Base-by-base conservation (phyloP, 2,888 invertebrate species). In the Patella caerulea region DNA sequence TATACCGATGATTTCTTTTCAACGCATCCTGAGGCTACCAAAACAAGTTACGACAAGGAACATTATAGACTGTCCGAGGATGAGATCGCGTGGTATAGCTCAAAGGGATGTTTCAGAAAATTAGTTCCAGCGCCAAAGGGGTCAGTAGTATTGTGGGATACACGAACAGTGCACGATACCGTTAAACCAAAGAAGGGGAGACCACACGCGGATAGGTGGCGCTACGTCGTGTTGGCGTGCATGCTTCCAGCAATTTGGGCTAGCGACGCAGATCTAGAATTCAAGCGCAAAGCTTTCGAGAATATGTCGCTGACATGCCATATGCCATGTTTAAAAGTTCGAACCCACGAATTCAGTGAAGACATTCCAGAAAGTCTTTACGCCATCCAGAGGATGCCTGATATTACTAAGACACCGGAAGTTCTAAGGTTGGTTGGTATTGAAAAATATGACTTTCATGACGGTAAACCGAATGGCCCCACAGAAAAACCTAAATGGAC, bases 51-150 rank as follows among this genome's bases (percentile, higher is more conserved):
- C 9, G 19, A 12, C 19, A 65, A 12, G 3, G 65, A 65, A 1
- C 19, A 19, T 17, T 19, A 65, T 65, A 19, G 4, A 65, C 24
- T 65, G 24, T 65, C 65, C 11, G 14, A 65, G 19, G 19, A 11
- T 19, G 65, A 65, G 12, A 65, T 65, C 65, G 11, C 19, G 17
- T 65, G 65, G 65, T 65, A 24, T 65, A 65, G 14, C 19, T 65
- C 65, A 15, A 65, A 65, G 17, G 65, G 65, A 15, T 65, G 65
- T 19, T n/a, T 65, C 65, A 65, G 2, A 11, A 65, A 65, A 12
- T 19, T 19, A 65, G 19, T 65, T 65, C 65, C 65, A 65, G 65
- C 65, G 19, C 19, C 65, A 65, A 65, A 65, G 19, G 65, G 65
- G 2, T 65, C 65, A 9, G 19, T 65, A 19, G 19, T 65, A 19